phyloP scores from a whole-genome alignment of 2,888 invertebrate species.

The Synergus japonicus region DNA sequence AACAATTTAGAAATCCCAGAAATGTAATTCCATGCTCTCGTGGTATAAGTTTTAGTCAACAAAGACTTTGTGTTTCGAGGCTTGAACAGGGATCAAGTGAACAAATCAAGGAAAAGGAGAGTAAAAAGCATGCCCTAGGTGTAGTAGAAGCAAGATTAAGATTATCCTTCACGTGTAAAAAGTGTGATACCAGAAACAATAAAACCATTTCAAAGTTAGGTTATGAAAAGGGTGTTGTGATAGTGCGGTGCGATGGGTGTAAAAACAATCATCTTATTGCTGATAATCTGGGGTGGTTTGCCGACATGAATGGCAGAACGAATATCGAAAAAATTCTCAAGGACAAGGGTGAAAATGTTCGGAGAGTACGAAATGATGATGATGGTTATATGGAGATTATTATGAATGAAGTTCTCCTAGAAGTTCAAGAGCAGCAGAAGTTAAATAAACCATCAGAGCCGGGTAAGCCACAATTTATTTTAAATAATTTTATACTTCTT shows the following conservation, averaged over 20 bases:
- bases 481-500: too few relatives aligned
- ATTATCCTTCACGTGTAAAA: constrained; percentile 92
- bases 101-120: constrained; percentile 19
- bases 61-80: constrained; percentile 14
- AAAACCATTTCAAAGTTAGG: constrained; percentile 91
- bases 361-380: constrained; percentile 76
- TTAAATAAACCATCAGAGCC: constrained; percentile 9
- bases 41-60: constrained; percentile 7
- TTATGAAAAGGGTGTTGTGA: constrained; percentile 93
- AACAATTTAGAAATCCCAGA: not conserved
- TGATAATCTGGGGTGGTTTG: constrained; percentile 97
- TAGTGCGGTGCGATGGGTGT: constrained; percentile 93
- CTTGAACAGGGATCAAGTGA: not conserved
- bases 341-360: constrained; percentile 91
- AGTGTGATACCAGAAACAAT: constrained; percentile 87
- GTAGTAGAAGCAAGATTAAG: constrained; percentile 82
- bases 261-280: constrained; percentile 95
- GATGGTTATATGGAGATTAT: constrained; percentile 79
- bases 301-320: constrained; percentile 84
- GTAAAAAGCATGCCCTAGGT: constrained; percentile 61
- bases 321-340: constrained; percentile 95
- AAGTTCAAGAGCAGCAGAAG: constrained; percentile 42
- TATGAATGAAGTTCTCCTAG: constrained; percentile 71
- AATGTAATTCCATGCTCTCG: constrained; percentile 2
- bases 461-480: not conserved